A percentile compares a stretch with the other conserved stretches of the same genome.
phyloP scores from a whole-genome alignment of 1,140 invertebrate species.

The Drosophila dunni region DNA sequence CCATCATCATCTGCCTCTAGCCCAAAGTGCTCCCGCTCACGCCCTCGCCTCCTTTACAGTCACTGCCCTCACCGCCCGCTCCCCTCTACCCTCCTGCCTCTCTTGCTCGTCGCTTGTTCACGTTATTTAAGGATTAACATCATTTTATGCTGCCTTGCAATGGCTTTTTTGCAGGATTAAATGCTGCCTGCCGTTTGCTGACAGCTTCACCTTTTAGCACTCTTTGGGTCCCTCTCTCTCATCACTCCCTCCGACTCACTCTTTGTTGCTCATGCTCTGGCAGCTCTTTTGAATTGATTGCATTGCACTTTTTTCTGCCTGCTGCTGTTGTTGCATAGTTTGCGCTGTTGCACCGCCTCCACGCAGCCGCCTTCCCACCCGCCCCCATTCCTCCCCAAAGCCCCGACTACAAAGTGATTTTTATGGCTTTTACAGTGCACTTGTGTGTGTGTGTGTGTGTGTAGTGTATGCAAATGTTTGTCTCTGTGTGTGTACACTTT shows the following conservation, averaged over 20 bases:
- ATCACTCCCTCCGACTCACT: not conserved
- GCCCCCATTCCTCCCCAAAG: not conserved
- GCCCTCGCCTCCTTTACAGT: not conserved
- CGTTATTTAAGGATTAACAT: slow-evolving; percentile 82
- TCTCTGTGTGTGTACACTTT: slow-evolving; percentile 63
- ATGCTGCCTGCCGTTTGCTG: slow-evolving; percentile 59
- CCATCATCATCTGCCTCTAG: slow-evolving; percentile 52
- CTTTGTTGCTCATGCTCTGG: slow-evolving; percentile 8
- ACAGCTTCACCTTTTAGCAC: slow-evolving; percentile 1
- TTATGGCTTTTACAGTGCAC: slow-evolving; percentile 67
- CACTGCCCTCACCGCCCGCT: not conserved
- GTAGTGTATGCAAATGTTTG: slow-evolving; percentile 67
- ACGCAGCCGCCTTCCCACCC: slow-evolving; percentile 29
- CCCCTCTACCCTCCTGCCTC: not conserved
- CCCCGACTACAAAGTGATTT: slow-evolving; percentile 73
- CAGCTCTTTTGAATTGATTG: slow-evolving; percentile 75
- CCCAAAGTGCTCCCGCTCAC: too few relatives aligned
- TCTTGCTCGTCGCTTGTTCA: slow-evolving; percentile 34
- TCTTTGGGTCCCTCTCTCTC: not conserved
- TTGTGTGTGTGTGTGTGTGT: slow-evolving; percentile 23
- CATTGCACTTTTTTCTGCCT: slow-evolving; percentile 70
- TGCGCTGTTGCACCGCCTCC: slow-evolving; percentile 73
- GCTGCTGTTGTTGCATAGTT: slow-evolving; percentile 70
- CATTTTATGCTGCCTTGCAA: slow-evolving; percentile 78
- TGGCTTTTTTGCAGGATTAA: slow-evolving; percentile 82